Conservation (phyloP, 2,797 vertebrate species). For the Paedocypris micromegethes region DNA sequence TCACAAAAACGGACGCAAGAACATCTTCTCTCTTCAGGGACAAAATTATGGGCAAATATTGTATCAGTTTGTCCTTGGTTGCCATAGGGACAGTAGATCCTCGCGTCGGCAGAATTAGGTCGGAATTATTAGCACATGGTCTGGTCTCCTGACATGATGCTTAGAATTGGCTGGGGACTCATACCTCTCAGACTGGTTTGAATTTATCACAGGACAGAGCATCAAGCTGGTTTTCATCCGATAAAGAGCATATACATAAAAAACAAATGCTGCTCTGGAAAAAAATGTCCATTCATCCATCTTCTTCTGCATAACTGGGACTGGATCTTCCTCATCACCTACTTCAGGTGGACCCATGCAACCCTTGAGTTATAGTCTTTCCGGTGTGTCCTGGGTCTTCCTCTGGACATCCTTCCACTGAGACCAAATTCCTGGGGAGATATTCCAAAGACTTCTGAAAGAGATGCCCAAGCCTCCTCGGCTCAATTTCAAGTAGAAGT, state of each 20-base stretch:
- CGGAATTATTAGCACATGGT: constrained; percentile 51
- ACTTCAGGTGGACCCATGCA: no score
- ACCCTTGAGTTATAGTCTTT: no score
- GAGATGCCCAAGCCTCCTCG: no score
- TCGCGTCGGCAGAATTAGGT: constrained; percentile 50
- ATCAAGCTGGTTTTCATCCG: constrained; percentile 42
- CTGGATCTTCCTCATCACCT: no score
- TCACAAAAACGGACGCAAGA: neutral
- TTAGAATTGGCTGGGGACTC: constrained; percentile 56
- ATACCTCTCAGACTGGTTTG: constrained; percentile 60
- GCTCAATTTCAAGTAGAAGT: no score
- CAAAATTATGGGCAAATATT: constrained; percentile 29
- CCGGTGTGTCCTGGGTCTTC: no score
- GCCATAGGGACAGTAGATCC: constrained; percentile 28
- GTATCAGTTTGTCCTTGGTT: constrained; percentile 39
- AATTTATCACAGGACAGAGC: constrained; percentile 59
- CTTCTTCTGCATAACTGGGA: no score
- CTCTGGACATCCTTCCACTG: no score
- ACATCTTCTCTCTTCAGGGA: neutral
- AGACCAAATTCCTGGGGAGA: no score
- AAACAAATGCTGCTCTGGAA: constrained; percentile 9
- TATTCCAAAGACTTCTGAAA: no score
- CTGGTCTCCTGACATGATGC: constrained; percentile 55
- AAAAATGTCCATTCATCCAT: neutral
- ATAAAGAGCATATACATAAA: constrained; percentile 44